These are phyloP conservation scores for Oreotrochilus melanogaster DNA, from an alignment of 2,113 vertebrate genomes.

Conservation along the genomic window DNA sequence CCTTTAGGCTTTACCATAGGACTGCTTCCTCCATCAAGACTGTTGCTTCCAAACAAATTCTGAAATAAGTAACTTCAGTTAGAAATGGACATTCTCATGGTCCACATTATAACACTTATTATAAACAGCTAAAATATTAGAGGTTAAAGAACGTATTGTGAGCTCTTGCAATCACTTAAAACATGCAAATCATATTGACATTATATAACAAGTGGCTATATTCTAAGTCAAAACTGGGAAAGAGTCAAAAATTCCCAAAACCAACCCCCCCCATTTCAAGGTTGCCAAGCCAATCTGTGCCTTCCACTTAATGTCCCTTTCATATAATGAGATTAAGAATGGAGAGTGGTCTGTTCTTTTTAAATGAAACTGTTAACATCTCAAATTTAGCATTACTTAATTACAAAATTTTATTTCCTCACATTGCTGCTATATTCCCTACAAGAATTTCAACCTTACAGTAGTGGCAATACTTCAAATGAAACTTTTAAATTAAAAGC, in stretches of 20 bases:
- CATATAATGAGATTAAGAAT: background rate
- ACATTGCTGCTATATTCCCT: background rate
- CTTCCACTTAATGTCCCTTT: background rate
- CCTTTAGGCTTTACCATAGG: constrained; percentile 95
- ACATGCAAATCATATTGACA: background rate
- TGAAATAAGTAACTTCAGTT: constrained; percentile 68
- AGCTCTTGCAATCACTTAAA: constrained; percentile 18
- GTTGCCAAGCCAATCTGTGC: background rate
- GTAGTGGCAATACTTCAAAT: background rate
- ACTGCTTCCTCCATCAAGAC: constrained; percentile 90
- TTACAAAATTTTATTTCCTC: background rate
- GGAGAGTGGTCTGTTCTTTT: background rate
- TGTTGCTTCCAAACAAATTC: constrained; percentile 82
- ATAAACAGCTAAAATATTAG: background rate
- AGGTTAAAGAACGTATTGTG: background rate
- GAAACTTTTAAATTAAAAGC: constrained; percentile 3
- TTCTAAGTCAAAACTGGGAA: background rate
- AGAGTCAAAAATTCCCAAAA: background rate
- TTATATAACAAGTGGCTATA: background rate
- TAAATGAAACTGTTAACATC: background rate
- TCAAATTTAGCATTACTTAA: constrained; percentile 24
- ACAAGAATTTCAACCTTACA: background rate
- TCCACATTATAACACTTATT: background rate
- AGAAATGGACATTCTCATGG: background rate
- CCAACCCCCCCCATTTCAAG: background rate